These are phyloP conservation scores for Dasysyrphus tricinctus DNA, from an alignment of 2,888 invertebrate genomes.

Conservation along the genomic window DNA sequence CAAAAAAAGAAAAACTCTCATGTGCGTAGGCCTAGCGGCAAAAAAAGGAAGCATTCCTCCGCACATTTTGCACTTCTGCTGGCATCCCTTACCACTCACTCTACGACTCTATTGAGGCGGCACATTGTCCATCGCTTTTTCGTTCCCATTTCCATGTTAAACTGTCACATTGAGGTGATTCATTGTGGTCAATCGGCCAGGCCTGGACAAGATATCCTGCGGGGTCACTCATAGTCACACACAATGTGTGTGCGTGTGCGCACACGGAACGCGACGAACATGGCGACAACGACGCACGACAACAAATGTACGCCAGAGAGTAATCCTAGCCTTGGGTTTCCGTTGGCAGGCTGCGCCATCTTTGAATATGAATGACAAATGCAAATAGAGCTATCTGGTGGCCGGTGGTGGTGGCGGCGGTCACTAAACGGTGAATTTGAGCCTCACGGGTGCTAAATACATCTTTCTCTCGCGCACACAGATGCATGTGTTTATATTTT, in stretches of 20 bases:
- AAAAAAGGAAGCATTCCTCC: slow-evolving; percentile 50
- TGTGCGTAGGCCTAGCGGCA: slow-evolving; percentile 64
- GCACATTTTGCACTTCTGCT: slow-evolving; percentile 52
- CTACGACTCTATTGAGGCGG: slow-evolving; percentile 65
- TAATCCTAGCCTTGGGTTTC: slow-evolving; percentile 35
- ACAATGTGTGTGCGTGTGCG: slow-evolving; percentile 17
- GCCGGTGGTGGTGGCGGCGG: slow-evolving; percentile 33
- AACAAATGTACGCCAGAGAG: not conserved
- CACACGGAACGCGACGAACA: slow-evolving; percentile 39
- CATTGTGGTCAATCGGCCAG: slow-evolving; percentile 64
- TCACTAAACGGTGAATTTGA: slow-evolving; percentile 73
- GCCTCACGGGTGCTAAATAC: slow-evolving; percentile 74
- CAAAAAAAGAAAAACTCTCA: slow-evolving; percentile 23
- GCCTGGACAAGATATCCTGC: slow-evolving; percentile 68
- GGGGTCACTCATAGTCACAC: slow-evolving; percentile 57
- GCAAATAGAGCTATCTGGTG: slow-evolving; percentile 71
- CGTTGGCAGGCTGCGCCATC: slow-evolving; percentile 6
- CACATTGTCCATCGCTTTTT: slow-evolving; percentile 55
- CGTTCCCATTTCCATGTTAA: slow-evolving; percentile 76
- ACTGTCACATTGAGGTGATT: slow-evolving; percentile 76
- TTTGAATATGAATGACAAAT: slow-evolving; percentile 66
- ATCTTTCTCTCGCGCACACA: slow-evolving; percentile 44
- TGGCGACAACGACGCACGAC: slow-evolving; percentile 13
- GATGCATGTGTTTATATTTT: slow-evolving; percentile 2
- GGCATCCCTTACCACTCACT: slow-evolving; percentile 17